A percentile compares a stretch with the other conserved stretches of the same genome.
phyloP scores from a whole-genome alignment of 2,888 invertebrate genomes.

The Ellobium chinense region DNA sequence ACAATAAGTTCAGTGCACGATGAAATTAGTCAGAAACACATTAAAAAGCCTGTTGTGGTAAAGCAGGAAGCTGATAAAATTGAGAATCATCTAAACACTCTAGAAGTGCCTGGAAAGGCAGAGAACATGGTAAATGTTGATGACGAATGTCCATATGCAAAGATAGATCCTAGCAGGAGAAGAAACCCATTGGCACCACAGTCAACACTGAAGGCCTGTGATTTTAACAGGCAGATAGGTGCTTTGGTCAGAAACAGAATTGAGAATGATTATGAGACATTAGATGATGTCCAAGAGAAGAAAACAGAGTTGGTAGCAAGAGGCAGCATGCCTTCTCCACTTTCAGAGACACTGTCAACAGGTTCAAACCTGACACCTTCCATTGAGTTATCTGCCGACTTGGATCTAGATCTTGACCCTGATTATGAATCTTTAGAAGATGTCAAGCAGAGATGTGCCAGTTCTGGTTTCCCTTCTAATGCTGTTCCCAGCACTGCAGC shows the following conservation, averaged over 20 bases:
- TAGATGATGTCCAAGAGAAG: conserved; percentile 58
- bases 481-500: neutral
- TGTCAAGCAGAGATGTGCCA: conserved; percentile 29
- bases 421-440: conserved; percentile 40
- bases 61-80: neutral
- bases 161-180: conserved; percentile 26
- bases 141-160: conserved; percentile 36
- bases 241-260: conserved; percentile 17
- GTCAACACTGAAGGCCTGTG: conserved; percentile 18
- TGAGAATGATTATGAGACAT: conserved; percentile 63
- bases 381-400: neutral
- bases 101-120: neutral
- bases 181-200: conserved; percentile 18
- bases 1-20: conserved; percentile 37
- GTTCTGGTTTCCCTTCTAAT: neutral
- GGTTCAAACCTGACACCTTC: neutral
- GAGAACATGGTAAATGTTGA: neutral
- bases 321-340: neutral
- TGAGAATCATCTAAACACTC: neutral
- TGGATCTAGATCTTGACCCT: conserved; percentile 30
- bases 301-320: conserved; percentile 34
- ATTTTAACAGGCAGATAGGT: neutral
- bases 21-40: neutral
- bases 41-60: neutral
- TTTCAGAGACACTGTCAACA: neutral